Base-by-base conservation (phyloP, 2,797 vertebrate species). In the Smutsia gigantea region DNA sequence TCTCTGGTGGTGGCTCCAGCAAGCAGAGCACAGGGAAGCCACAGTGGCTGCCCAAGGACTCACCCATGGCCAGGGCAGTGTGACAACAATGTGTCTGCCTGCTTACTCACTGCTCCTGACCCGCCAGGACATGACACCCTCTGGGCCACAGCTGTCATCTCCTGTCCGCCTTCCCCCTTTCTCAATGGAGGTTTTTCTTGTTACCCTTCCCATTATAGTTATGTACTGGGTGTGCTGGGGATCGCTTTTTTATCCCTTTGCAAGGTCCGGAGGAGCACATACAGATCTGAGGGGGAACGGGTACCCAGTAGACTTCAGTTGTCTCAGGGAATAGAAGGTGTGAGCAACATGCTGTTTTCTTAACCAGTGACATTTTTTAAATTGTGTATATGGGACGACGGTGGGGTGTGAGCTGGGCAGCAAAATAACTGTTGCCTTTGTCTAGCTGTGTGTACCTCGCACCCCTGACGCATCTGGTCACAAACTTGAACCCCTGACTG, bases 161-260 rank as follows among this genome's bases (percentile, higher is more conserved):
- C 75, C 81, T 90, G 21, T 87, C 49, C 34, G 51, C 37, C 90
- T 97, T 68, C 37, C 69, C 29, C 61, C 29, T 51, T 87, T 46
- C 49, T 15, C 87, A 94, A 51, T 79, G 55, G 61, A 12, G 15
- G 27, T 7, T 78, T 79, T 82, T 64, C 64, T 53, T 55, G 31
- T 25, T 82, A 75, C 46, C 31, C 53, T 66, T 39, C 19, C 46
- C 18, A n/a, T 18, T 11, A 29, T 1, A 18, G 17, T 21, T 53
- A 53, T 19, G 11, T 14, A 53, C 5, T 13, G 10, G 29, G 75
- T 29, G 17, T n/a, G 55, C 1, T 19, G 59, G 5, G 23, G 4
- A 21, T 79, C 10, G 31, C 34, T 82, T 13, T 7, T 37, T 4
- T 55, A 11, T n/a, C 46, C 51, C 53, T 78, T 51, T 64, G 19